These are phyloP conservation scores for Antheraea mylitta DNA, from an alignment of 1,140 invertebrate species.

Conservation along the genomic window DNA sequence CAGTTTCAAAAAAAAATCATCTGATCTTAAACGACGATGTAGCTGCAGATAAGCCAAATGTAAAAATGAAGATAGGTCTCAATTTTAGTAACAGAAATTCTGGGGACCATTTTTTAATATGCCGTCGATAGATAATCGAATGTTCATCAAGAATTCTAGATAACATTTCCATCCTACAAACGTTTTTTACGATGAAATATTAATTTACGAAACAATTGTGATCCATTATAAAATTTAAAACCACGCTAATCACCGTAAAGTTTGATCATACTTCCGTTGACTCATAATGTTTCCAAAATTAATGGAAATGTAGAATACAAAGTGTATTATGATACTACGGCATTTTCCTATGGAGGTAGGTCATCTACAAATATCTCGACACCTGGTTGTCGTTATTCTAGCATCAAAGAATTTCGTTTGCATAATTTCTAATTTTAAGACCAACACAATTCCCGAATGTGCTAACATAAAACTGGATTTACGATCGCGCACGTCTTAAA, in stretches of 20 bases:
- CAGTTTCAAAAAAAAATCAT: too few species aligned
- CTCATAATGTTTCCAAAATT: not conserved
- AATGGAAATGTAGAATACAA: not conserved
- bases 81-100: too few species aligned
- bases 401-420: slow-evolving; percentile 35
- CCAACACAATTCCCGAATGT: slow-evolving; percentile 53
- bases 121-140: too few species aligned
- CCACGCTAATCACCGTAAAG: not conserved
- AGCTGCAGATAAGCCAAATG: too few species aligned
- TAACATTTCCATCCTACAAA: too few species aligned
- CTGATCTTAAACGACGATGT: too few species aligned
- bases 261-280: not conserved
- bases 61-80: too few species aligned
- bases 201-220: too few species aligned
- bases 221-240: too few species aligned
- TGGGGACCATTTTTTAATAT: too few species aligned
- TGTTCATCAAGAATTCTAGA: too few species aligned
- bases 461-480: slow-evolving; percentile 61
- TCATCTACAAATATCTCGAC: not conserved
- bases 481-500: slow-evolving; percentile 59
- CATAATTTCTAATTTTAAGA: slow-evolving; percentile 62
- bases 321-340: not conserved
- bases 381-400: slow-evolving; percentile 6
- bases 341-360: not conserved
- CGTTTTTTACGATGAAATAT: too few species aligned